A percentile compares a stretch with the other conserved stretches of the same genome.
Conservation (phyloP, 2,888 invertebrate species). For the Heliconius erato region DNA sequence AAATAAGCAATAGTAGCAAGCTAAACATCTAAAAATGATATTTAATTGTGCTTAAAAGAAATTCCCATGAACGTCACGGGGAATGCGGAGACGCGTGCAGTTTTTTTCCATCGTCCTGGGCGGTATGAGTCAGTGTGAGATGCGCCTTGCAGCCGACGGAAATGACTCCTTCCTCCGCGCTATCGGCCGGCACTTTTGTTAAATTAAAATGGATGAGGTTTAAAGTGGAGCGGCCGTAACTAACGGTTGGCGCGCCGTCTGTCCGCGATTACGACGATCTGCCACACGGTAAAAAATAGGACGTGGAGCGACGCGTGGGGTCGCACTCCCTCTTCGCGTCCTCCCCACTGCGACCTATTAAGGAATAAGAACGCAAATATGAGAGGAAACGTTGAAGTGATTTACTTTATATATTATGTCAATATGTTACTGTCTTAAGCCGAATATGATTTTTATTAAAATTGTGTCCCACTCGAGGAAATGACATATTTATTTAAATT, state of each 20-base stretch:
- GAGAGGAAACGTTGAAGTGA: neutral
- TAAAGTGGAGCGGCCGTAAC: slow-evolving; percentile 84
- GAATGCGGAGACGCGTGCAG: slow-evolving; percentile 32
- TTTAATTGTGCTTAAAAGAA: neutral
- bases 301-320: slow-evolving; percentile 72
- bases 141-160: slow-evolving; percentile 72
- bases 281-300: slow-evolving; percentile 69
- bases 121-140: slow-evolving; percentile 63
- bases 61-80: slow-evolving; percentile 34
- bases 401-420: slow-evolving; percentile 2
- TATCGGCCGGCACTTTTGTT: slow-evolving; percentile 85
- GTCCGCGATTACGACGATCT: slow-evolving; percentile 73
- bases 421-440: neutral
- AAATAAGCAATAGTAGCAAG: too few species aligned
- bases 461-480: too few species aligned
- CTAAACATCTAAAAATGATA: neutral
- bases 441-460: neutral
- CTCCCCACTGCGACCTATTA: slow-evolving; percentile 52
- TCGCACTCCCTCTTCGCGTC: slow-evolving; percentile 60
- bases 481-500: too few species aligned
- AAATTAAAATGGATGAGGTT: slow-evolving; percentile 86
- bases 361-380: slow-evolving; percentile 56
- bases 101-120: slow-evolving; percentile 44
- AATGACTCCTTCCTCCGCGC: slow-evolving; percentile 83
- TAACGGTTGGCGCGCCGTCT: slow-evolving; percentile 79